Evolutionary conservation across 2,113 vertebrate species (phyloP).

Genomic region (Aegotheles bennettii): DNA sequence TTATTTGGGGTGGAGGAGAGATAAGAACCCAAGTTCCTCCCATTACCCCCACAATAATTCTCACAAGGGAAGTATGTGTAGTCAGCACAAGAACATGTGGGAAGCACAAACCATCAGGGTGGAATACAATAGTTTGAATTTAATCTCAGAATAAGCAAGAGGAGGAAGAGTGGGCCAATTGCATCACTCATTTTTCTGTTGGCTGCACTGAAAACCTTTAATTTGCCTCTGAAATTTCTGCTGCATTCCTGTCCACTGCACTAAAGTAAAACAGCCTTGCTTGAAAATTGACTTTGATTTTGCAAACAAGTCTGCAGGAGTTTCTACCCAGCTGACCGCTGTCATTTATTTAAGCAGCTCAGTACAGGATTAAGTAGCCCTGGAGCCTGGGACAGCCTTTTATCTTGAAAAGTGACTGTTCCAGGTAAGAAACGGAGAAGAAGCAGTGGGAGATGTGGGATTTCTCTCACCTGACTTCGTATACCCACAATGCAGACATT

Average conservation of each 20-base stretch:
- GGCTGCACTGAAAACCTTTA: background rate
- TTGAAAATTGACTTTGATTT: constrained; percentile 14
- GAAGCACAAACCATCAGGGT: background rate
- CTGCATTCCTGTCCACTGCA: background rate
- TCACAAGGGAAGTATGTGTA: background rate
- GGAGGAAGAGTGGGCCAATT: background rate
- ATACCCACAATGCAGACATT: background rate
- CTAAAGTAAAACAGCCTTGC: background rate
- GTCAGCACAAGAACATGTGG: constrained; percentile 5
- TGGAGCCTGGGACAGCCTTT: background rate
- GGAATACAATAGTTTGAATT: background rate
- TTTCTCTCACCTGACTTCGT: constrained; percentile 50
- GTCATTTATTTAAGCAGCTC: constrained; percentile 19
- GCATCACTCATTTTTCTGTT: background rate
- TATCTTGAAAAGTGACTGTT: background rate
- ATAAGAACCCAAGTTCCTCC: background rate
- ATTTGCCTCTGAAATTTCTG: background rate
- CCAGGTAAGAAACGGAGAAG: background rate
- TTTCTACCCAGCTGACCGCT: background rate
- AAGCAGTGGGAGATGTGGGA: background rate
- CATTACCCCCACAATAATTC: background rate
- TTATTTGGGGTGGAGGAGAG: background rate
- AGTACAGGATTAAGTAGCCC: background rate
- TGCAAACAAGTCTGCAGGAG: background rate
- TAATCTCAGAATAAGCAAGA: background rate